These are phyloP conservation scores for Elysia crispata DNA, from an alignment of 2,888 invertebrate species.

Conservation along the genomic window DNA sequence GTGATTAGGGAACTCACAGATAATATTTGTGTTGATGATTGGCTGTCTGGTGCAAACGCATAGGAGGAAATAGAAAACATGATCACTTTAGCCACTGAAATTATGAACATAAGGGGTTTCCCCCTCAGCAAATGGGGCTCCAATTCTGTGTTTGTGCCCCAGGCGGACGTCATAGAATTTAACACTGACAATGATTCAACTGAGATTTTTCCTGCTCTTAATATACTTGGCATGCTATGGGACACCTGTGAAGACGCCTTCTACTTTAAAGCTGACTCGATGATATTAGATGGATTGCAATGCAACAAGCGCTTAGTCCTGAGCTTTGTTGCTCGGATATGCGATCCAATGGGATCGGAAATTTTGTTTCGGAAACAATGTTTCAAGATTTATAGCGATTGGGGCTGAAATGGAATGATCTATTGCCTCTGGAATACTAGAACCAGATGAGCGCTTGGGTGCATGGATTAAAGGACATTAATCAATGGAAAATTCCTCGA, in stretches of 20 bases:
- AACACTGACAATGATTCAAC: conserved; percentile 22
- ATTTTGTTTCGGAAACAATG: not conserved
- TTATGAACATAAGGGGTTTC: not conserved
- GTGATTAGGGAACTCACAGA: conserved; percentile 42
- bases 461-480: not conserved
- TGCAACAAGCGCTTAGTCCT: not conserved
- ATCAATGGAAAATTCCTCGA: not conserved
- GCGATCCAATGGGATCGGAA: not conserved
- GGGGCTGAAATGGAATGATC: not conserved
- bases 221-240: too few relatives aligned
- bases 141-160: conserved; percentile 40
- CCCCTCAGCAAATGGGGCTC: conserved; percentile 53
- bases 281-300: not conserved
- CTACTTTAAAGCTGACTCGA: conserved; percentile 36
- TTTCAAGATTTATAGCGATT: not conserved
- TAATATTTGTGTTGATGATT: conserved; percentile 61
- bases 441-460: not conserved
- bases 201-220: not conserved
- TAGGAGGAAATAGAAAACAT: conserved; percentile 22
- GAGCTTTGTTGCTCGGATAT: not conserved
- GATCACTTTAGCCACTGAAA: not conserved
- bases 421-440: not conserved
- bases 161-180: conserved; percentile 47
- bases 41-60: conserved; percentile 51
- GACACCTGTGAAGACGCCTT: conserved; percentile 46